These are phyloP conservation scores for Hydrotaea diabolus DNA, from an alignment of 2,888 invertebrate genomes.

Conservation along the genomic window DNA sequence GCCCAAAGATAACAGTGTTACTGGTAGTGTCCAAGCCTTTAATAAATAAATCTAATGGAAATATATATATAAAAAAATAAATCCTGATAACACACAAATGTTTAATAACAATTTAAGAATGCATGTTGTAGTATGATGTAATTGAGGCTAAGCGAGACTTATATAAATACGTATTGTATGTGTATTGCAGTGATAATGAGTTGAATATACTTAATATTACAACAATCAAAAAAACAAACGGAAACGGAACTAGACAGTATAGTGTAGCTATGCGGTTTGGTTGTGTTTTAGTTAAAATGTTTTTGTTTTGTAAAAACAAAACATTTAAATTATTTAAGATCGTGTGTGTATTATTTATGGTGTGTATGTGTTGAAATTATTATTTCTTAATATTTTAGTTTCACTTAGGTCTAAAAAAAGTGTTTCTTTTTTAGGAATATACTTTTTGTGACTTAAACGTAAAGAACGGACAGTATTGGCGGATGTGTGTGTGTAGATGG, in stretches of 20 bases:
- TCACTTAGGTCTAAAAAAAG: conserved; percentile 7
- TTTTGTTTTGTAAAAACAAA: neutral
- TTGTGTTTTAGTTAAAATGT: neutral
- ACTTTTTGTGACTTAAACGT: conserved; percentile 14
- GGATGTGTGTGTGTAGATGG: neutral
- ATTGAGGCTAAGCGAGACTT: conserved; percentile 3
- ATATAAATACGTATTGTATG: neutral
- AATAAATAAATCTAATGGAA: neutral
- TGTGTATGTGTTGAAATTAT: neutral
- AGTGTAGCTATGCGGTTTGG: neutral
- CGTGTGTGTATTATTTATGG: neutral
- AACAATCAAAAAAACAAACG: too few relatives aligned
- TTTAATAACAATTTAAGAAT: neutral
- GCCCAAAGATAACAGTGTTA: too few relatives aligned
- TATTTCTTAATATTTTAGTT: neutral
- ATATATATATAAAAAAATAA: neutral
- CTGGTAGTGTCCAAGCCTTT: too few relatives aligned
- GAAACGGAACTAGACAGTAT: neutral
- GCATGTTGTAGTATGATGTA: neutral
- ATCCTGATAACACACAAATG: neutral
- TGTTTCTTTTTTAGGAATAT: neutral
- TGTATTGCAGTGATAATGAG: neutral
- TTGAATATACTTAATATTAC: neutral
- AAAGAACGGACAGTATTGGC: neutral
- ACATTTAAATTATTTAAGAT: neutral